Evolutionary conservation across 2,113 vertebrate genomes (phyloP).

Genomic region (Amazona vittata): DNA sequence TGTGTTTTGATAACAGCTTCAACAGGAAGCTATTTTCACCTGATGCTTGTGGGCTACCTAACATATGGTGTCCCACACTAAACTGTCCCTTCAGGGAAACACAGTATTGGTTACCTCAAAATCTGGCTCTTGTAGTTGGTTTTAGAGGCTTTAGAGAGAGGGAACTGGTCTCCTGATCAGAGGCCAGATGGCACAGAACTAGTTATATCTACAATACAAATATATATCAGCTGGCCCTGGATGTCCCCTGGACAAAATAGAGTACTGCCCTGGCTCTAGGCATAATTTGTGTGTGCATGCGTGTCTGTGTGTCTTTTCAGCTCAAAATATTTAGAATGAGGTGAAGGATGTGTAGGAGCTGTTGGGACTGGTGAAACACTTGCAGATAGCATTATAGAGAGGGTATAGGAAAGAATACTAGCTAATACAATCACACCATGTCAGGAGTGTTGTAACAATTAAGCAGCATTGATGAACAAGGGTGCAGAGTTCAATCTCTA

Average conservation of each 20-base stretch:
- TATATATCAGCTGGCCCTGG: not conserved
- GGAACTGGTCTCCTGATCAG: not conserved
- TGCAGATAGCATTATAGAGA: not conserved
- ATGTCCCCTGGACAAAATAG: not conserved
- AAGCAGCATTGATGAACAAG: not conserved
- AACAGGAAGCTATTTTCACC: not conserved
- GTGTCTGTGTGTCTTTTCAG: not conserved
- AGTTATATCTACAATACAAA: not conserved
- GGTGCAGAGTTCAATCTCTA: not conserved
- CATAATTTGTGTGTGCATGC: not conserved
- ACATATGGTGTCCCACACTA: not conserved
- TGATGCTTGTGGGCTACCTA: not conserved
- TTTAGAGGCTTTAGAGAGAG: not conserved
- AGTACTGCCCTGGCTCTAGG: not conserved
- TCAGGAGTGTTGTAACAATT: not conserved
- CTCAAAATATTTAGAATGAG: not conserved
- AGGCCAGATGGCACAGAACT: not conserved
- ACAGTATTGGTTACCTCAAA: not conserved
- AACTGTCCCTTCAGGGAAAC: not conserved
- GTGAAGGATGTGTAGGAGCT: not conserved
- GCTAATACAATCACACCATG: not conserved
- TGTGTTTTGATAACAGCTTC: not conserved
- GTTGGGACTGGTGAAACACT: not conserved
- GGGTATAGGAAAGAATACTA: not conserved
- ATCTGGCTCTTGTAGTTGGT: not conserved